phyloP scores from a whole-genome alignment of 1,140 invertebrate genomes.

The Solen grandis region DNA sequence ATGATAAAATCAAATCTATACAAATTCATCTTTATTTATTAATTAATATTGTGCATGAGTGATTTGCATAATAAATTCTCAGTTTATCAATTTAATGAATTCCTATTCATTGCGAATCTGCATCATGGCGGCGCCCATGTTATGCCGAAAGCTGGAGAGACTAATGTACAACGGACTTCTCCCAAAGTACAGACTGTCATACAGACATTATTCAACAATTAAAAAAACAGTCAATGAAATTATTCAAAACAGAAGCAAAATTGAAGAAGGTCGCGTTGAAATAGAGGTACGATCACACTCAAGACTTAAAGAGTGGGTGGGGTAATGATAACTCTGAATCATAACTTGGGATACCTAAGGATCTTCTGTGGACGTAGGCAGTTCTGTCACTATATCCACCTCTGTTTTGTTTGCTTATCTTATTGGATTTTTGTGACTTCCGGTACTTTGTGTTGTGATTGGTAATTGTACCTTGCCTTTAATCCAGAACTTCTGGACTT shows the following conservation, averaged over 20 bases:
- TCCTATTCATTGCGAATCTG: slow-evolving; percentile 17
- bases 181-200: slow-evolving; percentile 4
- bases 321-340: background rate
- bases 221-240: slow-evolving; percentile 46
- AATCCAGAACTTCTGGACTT: too few species aligned
- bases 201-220: slow-evolving; percentile 27
- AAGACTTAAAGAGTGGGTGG: background rate
- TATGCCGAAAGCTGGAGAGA: background rate
- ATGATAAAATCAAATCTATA: too few species aligned
- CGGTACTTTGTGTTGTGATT: too few species aligned
- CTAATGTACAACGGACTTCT: background rate
- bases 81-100: too few species aligned
- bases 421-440: background rate
- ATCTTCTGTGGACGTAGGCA: background rate
- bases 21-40: too few species aligned
- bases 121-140: slow-evolving; percentile 65
- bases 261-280: background rate
- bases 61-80: too few species aligned
- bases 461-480: too few species aligned
- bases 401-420: background rate
- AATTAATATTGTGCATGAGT: too few species aligned
- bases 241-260: slow-evolving; percentile 4
- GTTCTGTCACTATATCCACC: too few species aligned
- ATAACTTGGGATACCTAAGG: background rate
- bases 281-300: background rate